These are phyloP conservation scores for Calyptommatus sinebrachiatus DNA, from an alignment of 2,113 vertebrate genomes.

Conservation along the genomic window DNA sequence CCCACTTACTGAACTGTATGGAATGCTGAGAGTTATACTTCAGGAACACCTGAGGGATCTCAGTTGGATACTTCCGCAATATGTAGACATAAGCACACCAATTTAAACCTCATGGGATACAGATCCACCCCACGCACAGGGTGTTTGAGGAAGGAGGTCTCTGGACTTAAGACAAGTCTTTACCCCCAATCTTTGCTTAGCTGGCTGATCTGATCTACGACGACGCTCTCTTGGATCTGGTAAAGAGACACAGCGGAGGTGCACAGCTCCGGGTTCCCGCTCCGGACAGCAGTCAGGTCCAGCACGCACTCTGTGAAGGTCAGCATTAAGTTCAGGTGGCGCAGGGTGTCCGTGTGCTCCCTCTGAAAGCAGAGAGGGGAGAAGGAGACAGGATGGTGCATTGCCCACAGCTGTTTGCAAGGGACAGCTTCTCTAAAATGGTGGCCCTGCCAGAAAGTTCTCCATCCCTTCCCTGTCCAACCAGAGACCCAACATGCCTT, in stretches of 20 bases:
- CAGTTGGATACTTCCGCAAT: too few species aligned
- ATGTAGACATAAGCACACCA: too few species aligned
- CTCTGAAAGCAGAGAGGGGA: slow-evolving; percentile 70
- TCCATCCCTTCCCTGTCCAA: background rate
- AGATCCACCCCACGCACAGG: too few species aligned
- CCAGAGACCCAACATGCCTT: background rate
- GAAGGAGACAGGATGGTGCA: background rate
- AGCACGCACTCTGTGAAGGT: slow-evolving; percentile 93
- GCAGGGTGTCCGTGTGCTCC: slow-evolving; percentile 93
- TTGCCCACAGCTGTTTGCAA: too few species aligned
- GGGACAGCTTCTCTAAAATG: too few species aligned
- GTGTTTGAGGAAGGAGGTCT: too few species aligned
- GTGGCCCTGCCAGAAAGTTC: background rate
- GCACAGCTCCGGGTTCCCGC: slow-evolving; percentile 82
- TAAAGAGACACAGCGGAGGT: slow-evolving; percentile 84
- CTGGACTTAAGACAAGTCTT: slow-evolving; percentile 30
- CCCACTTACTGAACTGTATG: too few species aligned
- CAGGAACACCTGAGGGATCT: too few species aligned
- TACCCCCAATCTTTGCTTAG: slow-evolving; percentile 98
- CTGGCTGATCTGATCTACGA: slow-evolving; percentile 96
- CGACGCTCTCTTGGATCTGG: slow-evolving; percentile 92
- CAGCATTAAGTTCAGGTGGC: slow-evolving; percentile 90
- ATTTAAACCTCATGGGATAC: too few species aligned
- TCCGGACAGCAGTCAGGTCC: slow-evolving; percentile 86
- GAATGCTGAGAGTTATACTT: too few species aligned